Evolutionary conservation across 2,797 vertebrate species (phyloP), one percentile per base, ranked within the genome.

Genomic region (Myotis myotis): DNA sequence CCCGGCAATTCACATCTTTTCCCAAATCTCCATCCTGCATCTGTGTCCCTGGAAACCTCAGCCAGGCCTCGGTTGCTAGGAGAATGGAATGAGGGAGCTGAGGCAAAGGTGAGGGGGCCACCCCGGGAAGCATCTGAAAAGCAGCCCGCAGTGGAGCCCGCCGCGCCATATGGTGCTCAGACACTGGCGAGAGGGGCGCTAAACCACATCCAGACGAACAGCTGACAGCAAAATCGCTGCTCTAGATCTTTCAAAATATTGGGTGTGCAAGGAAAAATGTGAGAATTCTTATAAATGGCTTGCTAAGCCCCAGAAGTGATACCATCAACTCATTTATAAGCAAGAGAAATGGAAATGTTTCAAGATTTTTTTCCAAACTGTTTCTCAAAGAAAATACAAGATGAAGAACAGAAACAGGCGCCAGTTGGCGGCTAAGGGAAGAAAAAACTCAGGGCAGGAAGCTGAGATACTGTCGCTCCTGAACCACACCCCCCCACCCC

Each of bases 11-110:
- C 81, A 10, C 4, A 8, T 49, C 62, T 47, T 71, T 33, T 9
- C 53, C 64, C 66, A 41, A 38, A 53, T 57, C 85, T 84, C 36
- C 57, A 36, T 15, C 13, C 51, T 0, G 19, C 81, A n/a, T 25
- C 76, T 0, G 57, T 91, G 92, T 93, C 94, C 92, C 72, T 95
- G 94, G 95, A 89, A 95, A 96, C 94, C 1, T 13, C 33, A 75
- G 72, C 62, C 20, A 10, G 74, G 94, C 84, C 84, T 66, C 2
- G 3, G 96, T 94, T 97, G 97, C 96, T 95, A 96, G 83, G 97
- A 94, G 89, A 97, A 70, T 0, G 0, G 1, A 66, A 17, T 20
- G 38, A 17, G 22, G 11, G 25, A 28, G 33, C 51, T 0, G 0
- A 95, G 80, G 92, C 68, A 76, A 79, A 95, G 95, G 96, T 72